Conservation (phyloP, 2,797 vertebrate genomes). For the Chiloscyllium punctatum region DNA sequence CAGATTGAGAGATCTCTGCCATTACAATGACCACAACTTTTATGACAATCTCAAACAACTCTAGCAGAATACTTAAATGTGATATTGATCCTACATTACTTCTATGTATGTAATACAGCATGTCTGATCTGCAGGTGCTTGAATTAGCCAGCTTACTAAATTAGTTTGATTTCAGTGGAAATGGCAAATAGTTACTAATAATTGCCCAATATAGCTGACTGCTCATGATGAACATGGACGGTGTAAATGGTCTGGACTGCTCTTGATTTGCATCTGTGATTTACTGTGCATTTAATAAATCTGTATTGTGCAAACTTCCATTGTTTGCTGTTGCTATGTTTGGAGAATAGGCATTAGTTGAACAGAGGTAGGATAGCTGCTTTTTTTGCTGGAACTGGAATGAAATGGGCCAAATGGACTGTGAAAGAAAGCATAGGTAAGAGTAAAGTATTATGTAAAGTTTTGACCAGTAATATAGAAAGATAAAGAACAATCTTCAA, state of each 20-base stretch:
- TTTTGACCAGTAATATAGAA: too few relatives aligned
- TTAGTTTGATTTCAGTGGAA: not conserved
- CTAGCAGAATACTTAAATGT: not conserved
- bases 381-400: too few relatives aligned
- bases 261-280: not conserved
- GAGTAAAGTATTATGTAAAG: too few relatives aligned
- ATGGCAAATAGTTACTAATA: not conserved
- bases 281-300: not conserved
- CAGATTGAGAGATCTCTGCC: not conserved
- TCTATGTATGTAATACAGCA: not conserved
- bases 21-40: not conserved
- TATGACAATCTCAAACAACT: not conserved
- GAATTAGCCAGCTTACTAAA: not conserved
- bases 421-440: too few relatives aligned
- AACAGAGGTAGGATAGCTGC: too few relatives aligned
- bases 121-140: not conserved
- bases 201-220: not conserved
- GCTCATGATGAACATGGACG: not conserved
- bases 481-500: too few relatives aligned
- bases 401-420: too few relatives aligned
- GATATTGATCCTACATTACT: not conserved
- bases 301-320: not conserved
- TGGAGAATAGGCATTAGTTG: not conserved
- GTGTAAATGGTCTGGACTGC: not conserved
- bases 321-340: not conserved